Conservation (phyloP, 2,888 invertebrate genomes). For the Heliconius aoede region DNA sequence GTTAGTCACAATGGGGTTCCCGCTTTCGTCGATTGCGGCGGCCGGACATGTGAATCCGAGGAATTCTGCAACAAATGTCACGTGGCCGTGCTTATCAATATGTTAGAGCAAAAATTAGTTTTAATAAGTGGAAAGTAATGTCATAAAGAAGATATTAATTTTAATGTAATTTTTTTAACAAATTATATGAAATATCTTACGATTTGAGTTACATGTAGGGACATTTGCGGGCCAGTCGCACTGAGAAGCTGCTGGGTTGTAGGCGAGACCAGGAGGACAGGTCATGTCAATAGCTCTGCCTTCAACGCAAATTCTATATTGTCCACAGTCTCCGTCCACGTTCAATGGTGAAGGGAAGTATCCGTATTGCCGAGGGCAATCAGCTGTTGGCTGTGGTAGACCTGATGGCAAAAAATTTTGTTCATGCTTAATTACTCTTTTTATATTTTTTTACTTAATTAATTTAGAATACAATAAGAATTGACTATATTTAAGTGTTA, state of each 20-base stretch:
- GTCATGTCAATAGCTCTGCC: slow-evolving; percentile 85
- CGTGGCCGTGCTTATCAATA: neutral
- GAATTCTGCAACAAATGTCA: slow-evolving; percentile 56
- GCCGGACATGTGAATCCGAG: slow-evolving; percentile 65
- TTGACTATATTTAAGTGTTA: too few relatives aligned
- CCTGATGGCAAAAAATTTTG: slow-evolving; percentile 71
- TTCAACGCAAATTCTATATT: slow-evolving; percentile 90
- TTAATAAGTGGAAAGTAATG: neutral
- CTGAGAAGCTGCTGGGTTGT: slow-evolving; percentile 85
- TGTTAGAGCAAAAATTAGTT: slow-evolving; percentile 1
- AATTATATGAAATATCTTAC: slow-evolving; percentile 29
- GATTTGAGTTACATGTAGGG: slow-evolving; percentile 84
- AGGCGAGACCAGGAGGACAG: slow-evolving; percentile 91
- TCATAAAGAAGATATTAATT: neutral
- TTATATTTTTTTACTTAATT: neutral
- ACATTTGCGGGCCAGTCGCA: slow-evolving; percentile 94
- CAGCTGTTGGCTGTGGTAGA: slow-evolving; percentile 86
- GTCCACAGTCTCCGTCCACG: slow-evolving; percentile 83
- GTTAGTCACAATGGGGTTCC: slow-evolving; percentile 54
- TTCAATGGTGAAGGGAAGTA: slow-evolving; percentile 82
- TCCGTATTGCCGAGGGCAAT: slow-evolving; percentile 91
- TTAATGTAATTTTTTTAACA: neutral
- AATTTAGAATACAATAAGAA: neutral
- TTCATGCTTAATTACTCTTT: neutral
- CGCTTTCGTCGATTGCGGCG: slow-evolving; percentile 52